Evolutionary conservation across 2,113 vertebrate genomes (phyloP), one percentile per base, ranked within the genome.

Genomic region (Calyptomena viridis): DNA sequence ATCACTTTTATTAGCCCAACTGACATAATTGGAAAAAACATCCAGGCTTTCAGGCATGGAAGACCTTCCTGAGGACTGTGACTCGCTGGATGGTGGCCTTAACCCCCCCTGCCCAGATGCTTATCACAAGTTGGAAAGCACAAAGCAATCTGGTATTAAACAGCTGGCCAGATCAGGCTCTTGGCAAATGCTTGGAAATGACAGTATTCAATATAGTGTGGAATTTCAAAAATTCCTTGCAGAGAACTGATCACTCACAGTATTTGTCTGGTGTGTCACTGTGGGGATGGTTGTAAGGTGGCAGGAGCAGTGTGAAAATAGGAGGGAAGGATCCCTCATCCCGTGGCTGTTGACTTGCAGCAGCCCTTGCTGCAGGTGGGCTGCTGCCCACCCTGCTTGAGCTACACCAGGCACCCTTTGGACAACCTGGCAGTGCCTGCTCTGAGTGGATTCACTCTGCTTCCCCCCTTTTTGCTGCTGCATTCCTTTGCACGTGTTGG

Each of bases 1-100:
- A 96, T 95, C 94, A 75, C 89, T 95, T 96, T 90, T 91, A 78
- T 88, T 89, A 92, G 60, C 93, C 64, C 86, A 39, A 0, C 79
- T 95, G 93, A 97, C 86, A 95, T 81, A 84, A 89, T 33, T 93
- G 95, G 89, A 91, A 90, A 69, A 75, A 95, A 44, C 89, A 94
- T 64, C 64, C 64, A 2, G 35, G 72, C 68, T 90, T 91, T 84
- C 0, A 22, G 80, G 56, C 84, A 67, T 8, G 60, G 39, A 7
- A 44, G 27, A 2, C 24, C 71, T 94, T 93, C 59, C 60, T 25
- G 19, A 44, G 68, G 33, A 12, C 79, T 22, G 63, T 7, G 85
- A 62, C 67, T 66, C 75, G 42, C 82, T n/a, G 68, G 67, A 11
- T 31, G 79, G 71, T 33, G 73, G 17, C 13, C 6, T 35, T 35